Conservation (phyloP, 2,888 invertebrate genomes). For the Orthonychiurus folsomi region DNA sequence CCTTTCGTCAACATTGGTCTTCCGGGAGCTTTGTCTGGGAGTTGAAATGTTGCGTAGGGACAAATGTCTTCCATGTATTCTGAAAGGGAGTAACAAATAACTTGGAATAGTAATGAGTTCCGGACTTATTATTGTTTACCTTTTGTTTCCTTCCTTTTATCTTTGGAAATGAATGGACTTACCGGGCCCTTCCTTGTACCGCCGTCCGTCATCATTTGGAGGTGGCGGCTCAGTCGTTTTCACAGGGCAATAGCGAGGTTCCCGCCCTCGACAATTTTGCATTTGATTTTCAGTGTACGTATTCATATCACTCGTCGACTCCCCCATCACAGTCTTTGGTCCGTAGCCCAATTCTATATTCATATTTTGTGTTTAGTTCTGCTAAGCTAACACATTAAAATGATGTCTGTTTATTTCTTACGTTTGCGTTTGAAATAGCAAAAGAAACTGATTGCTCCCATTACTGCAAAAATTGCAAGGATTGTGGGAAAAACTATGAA, state of each 20-base stretch:
- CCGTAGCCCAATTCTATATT: slow-evolving; percentile 21
- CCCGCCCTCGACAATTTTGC: not conserved
- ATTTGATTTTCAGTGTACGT: slow-evolving; percentile 23
- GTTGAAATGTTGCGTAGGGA: slow-evolving; percentile 84
- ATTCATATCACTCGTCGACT: slow-evolving; percentile 31
- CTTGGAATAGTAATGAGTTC: too few species aligned
- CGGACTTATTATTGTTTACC: too few species aligned
- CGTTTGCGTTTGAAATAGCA: slow-evolving; percentile 62
- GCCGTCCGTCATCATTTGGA: not conserved
- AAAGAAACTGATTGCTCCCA: slow-evolving; percentile 58
- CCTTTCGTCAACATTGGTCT: slow-evolving; percentile 34
- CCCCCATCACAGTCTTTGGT: slow-evolving; percentile 38
- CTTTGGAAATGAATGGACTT: too few species aligned
- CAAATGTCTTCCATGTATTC: slow-evolving; percentile 90
- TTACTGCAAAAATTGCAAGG: slow-evolving; percentile 57
- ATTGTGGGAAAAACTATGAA: slow-evolving; percentile 39
- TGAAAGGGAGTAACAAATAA: slow-evolving; percentile 41
- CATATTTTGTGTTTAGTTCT: not conserved
- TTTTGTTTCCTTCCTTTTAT: too few species aligned
- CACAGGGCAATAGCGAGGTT: slow-evolving; percentile 11
- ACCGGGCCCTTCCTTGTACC: not conserved
- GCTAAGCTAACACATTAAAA: not conserved
- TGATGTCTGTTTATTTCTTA: too few species aligned
- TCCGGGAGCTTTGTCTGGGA: slow-evolving; percentile 58
- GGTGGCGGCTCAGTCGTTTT: slow-evolving; percentile 9